Evolutionary conservation across 2,113 vertebrate genomes (phyloP).

Genomic region (Symphodus melops): DNA sequence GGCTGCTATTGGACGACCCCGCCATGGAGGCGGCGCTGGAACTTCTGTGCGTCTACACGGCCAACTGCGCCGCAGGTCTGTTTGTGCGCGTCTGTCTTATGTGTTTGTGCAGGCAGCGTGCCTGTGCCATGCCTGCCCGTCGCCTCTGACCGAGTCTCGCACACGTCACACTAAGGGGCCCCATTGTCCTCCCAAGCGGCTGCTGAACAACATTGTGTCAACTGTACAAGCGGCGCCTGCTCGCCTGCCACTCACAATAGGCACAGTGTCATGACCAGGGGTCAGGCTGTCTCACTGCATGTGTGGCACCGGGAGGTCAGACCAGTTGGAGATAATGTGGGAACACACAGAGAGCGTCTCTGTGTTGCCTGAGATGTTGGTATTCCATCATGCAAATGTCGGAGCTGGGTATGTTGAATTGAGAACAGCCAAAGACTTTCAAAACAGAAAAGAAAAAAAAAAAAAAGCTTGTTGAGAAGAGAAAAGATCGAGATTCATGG

Average conservation of each 20-base stretch:
- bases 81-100: conserved; percentile 35
- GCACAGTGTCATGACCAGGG: conserved; percentile 57
- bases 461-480: not conserved
- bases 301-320: conserved; percentile 34
- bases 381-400: conserved; percentile 46
- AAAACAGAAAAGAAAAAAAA: not conserved
- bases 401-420: conserved; percentile 16
- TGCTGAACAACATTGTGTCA: conserved; percentile 66
- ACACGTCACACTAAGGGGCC: conserved; percentile 53
- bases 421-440: conserved; percentile 3
- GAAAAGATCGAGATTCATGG: conserved; percentile 29
- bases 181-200: conserved; percentile 68
- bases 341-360: conserved; percentile 35
- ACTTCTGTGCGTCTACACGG: conserved; percentile 94
- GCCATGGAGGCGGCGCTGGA: conserved; percentile 89
- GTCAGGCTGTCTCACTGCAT: conserved; percentile 48
- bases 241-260: conserved; percentile 66
- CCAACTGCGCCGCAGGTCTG: conserved; percentile 88
- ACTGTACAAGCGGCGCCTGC: conserved; percentile 57
- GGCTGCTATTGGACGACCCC: conserved; percentile 89
- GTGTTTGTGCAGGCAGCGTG: conserved; percentile 65
- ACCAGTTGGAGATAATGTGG: conserved; percentile 43
- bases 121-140: conserved; percentile 62
- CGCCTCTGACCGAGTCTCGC: conserved; percentile 70
- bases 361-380: conserved; percentile 24